Evolutionary conservation across 2,113 vertebrate species (phyloP).

Genomic region (Vireo altiloquus): DNA sequence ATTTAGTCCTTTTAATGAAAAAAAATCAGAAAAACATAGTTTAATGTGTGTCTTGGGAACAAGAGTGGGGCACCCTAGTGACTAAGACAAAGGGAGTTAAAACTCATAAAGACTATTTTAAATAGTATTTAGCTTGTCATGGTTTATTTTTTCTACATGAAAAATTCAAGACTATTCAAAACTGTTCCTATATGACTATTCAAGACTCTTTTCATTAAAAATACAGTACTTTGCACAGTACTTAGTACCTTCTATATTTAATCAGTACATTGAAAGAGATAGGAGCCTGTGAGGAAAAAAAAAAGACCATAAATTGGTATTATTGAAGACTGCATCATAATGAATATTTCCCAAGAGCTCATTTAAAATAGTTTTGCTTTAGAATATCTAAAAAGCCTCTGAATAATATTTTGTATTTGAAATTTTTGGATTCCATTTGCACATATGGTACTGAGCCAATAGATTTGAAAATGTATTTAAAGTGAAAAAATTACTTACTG

Average conservation of each 20-base stretch:
- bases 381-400: background rate
- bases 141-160: background rate
- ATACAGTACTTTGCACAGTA: background rate
- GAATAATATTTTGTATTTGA: background rate
- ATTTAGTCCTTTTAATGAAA: background rate
- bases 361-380: background rate
- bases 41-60: background rate
- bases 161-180: background rate
- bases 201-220: background rate
- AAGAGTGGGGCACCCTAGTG: background rate
- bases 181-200: background rate
- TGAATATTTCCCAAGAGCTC: background rate
- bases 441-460: background rate
- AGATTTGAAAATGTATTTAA: background rate
- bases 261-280: background rate
- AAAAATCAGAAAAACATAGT: background rate
- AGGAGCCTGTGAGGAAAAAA: background rate
- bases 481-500: background rate
- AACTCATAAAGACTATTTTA: background rate
- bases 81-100: background rate
- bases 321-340: background rate
- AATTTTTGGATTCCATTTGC: background rate
- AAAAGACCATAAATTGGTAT: background rate
- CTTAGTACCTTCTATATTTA: background rate
- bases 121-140: background rate